Conservation (phyloP, 2,888 invertebrate species). For the Steinernema hermaphroditum region DNA sequence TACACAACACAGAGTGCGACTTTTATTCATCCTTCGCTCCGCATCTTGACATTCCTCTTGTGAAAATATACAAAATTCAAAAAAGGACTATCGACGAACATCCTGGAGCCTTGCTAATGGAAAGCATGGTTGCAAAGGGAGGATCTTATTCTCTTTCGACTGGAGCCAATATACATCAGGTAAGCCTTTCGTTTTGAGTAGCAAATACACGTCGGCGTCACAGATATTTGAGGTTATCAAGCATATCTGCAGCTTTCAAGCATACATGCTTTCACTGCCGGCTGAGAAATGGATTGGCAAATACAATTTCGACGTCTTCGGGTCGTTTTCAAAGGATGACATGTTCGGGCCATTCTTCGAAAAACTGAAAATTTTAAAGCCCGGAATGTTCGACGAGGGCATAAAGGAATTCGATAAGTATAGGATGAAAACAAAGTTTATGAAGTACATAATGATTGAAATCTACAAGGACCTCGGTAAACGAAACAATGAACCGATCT, state of each 20-base stretch:
- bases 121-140: no score
- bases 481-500: no score
- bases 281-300: background rate
- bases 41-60: no score
- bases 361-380: background rate
- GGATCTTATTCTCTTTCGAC: background rate
- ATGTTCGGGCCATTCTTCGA: background rate
- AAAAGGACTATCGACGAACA: no score
- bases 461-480: background rate
- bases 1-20: no score
- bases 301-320: background rate
- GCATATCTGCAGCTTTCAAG: background rate
- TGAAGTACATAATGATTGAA: background rate
- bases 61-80: no score
- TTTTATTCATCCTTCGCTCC: no score
- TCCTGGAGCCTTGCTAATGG: no score
- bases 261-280: background rate
- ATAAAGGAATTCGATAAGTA: background rate
- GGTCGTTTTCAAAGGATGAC: background rate
- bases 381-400: background rate
- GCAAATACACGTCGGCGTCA: no score
- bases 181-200: no score
- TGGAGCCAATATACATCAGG: background rate
- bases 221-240: background rate
- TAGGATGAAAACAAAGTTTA: background rate